Base-by-base conservation (phyloP, 2,797 vertebrate genomes). In the Xiphophorus birchmanni region DNA sequence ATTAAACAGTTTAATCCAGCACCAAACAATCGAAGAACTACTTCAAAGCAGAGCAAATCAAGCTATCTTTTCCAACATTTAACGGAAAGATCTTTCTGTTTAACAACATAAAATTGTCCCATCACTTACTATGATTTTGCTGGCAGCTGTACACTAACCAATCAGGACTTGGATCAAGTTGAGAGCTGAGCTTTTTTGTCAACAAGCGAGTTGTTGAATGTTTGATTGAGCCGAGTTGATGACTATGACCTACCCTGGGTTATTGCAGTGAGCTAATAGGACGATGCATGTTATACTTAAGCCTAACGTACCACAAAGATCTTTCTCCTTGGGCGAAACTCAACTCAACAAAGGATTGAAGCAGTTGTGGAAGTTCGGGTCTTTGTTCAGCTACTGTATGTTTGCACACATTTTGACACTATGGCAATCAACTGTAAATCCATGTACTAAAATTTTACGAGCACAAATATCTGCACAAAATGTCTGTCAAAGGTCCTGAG, bases 1-100 rank as follows among this genome's bases (percentile, higher is more conserved):
- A 92, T 94, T 93, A 92, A 93, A 92, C 78, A 79, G 82, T 87
- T 91, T 92, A 88, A 92, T 91, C 86, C 82, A 69, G 67, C 52
- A 80, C 83, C 86, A 88, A 87, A 86, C 77, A 67, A 42, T 78
- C 79, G 75, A 77, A 84, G 42, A 1, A 35, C 63, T 6, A 71
- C 65, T 40, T 78, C 67, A 75, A 73, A 48, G 71, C 80, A 81
- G 45, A 48, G 60, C 21, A 37, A 85, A 82, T 77, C 52, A 82
- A 47, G 81, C 47, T 76, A 87, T 87, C 75, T 88, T 87, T 88
- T 80, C 44, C 69, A 78, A 69, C 71, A 81, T 56, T 74, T 67
- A 40, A 73, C 9, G 7, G 32, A 45, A 65, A 65, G 9, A 9
- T 60, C 71, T 80, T 73, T 78, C 80, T 77, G 83, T 86, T 82